A percentile compares a stretch with the other conserved stretches of the same genome.
These are phyloP conservation scores for Morone chrysops DNA, from an alignment of 2,113 vertebrate genomes.

Conservation along the genomic window DNA sequence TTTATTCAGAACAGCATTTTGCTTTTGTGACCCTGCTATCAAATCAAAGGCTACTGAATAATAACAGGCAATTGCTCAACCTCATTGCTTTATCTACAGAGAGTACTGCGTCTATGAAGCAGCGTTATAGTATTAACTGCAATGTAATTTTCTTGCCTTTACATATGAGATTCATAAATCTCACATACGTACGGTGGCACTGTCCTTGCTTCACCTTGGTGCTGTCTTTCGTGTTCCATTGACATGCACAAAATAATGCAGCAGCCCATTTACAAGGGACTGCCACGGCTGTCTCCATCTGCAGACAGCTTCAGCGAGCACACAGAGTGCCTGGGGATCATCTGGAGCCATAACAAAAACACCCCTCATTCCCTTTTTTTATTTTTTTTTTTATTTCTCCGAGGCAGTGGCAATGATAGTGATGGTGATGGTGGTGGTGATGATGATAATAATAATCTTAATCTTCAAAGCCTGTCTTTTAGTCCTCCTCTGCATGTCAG, in stretches of 20 bases:
- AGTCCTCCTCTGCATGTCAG: conserved; percentile 31
- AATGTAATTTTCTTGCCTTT: background rate
- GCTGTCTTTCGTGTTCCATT: conserved; percentile 17
- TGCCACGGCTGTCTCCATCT: conserved; percentile 37
- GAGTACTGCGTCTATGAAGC: background rate
- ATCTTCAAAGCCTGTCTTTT: conserved; percentile 55
- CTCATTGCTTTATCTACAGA: conserved; percentile 17
- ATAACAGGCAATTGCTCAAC: conserved; percentile 35
- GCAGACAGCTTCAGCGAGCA: conserved; percentile 41
- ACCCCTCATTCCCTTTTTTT: conserved; percentile 8
- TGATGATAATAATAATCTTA: conserved; percentile 48
- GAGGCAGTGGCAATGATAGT: conserved; percentile 39
- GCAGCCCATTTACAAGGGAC: conserved; percentile 39
- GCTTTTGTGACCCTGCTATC: conserved; percentile 35
- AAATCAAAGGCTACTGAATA: conserved; percentile 32
- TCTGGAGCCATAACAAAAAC: conserved; percentile 29
- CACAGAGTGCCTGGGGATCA: conserved; percentile 41
- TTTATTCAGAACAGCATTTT: conserved; percentile 20
- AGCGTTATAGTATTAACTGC: background rate
- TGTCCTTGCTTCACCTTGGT: conserved; percentile 29
- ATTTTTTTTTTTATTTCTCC: conserved; percentile 2
- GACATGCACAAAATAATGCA: conserved; percentile 30
- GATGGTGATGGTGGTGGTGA: conserved; percentile 1
- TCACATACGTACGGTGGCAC: background rate
- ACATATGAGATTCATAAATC: conserved; percentile 30